phyloP scores from a whole-genome alignment of 2,797 vertebrate species.

The Hyperoplus lanceolatus region DNA sequence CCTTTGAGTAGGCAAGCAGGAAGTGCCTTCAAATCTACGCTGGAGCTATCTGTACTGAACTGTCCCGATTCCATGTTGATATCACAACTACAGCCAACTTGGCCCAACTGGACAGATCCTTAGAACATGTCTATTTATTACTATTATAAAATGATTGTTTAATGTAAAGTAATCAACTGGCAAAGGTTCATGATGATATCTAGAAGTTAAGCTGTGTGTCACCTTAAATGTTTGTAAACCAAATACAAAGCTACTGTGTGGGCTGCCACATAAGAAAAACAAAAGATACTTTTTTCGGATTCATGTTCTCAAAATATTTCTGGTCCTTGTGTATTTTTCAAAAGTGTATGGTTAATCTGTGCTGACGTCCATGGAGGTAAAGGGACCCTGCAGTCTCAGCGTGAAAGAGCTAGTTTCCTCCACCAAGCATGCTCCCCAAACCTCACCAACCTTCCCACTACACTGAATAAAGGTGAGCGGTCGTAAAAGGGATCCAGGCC shows the following conservation, averaged over 20 bases:
- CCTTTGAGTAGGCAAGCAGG: constrained; percentile 26
- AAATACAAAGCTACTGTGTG: not conserved
- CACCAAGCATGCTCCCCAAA: constrained; percentile 95
- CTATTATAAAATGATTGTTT: no score
- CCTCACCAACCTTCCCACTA: constrained; percentile 99
- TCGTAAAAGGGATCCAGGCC: constrained; percentile 99
- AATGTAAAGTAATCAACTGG: no score
- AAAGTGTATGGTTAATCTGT: not conserved
- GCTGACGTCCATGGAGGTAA: constrained; percentile 25
- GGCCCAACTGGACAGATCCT: not conserved
- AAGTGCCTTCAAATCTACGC: constrained; percentile 24
- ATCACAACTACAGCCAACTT: not conserved
- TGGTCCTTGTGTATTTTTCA: constrained; percentile 13
- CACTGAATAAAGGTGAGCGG: constrained; percentile 99
- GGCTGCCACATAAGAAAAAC: not conserved
- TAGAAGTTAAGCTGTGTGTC: no score
- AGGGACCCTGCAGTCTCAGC: constrained; percentile 85
- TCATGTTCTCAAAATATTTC: not conserved
- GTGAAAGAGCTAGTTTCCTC: constrained; percentile 99
- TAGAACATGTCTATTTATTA: no score
- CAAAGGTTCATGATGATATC: no score
- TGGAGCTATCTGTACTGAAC: constrained; percentile 7
- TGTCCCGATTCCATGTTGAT: constrained; percentile 9
- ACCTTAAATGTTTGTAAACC: not conserved
- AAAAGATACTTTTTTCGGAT: constrained; percentile 6